Evolutionary conservation across 2,888 invertebrate genomes (phyloP), one percentile per base, ranked within the genome.

Genomic region (Pristionchus entomophagus): DNA sequence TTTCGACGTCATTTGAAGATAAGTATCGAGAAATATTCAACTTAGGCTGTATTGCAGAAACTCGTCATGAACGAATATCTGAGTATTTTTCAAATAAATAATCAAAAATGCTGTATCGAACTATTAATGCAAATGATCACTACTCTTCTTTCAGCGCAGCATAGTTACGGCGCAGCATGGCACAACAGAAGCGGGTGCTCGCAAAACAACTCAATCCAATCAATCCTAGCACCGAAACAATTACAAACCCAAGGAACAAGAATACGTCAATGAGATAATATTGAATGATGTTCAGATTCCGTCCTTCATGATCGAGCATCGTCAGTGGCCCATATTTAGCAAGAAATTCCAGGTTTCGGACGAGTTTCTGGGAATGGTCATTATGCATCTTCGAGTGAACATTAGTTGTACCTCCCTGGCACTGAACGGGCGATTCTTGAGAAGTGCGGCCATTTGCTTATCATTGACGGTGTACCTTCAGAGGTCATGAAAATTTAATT

Each of bases 271-370:
- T 73, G n/a, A 73, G 73, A 45, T 73, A 73, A 5, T 73, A 73
- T 17, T 73, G 45, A 0, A 73, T 14, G 73, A 73, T 26, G 45
- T 73, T 73, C 45, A 73, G n/a, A 22, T 73, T 73, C 32, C 26
- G 41, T 73, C 73, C 73, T 41, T 73, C 73, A 12, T 73, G 73
- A 45, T 73, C 45, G 2, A 73, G 45, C 73, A 45, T 73, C 45
- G 41, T 29, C 38, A 73, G 26, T n/a, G 73, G 73, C 12, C 73
- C 73, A 26, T 73, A 73, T 14, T 41, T 0, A 12, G 73, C 73
- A 10, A 73, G 73, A 26, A 73, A 73, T 41, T 73, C 73, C 73
- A 73, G 29, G 26, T 73, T 73, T 1, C 73, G 73, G 14, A 73
- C 45, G 26, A 73, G 45, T 45, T 73, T 73, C 73, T 73, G n/a